Base-by-base conservation (phyloP, 2,113 vertebrate genomes). In the Peromyscus maniculatus region DNA sequence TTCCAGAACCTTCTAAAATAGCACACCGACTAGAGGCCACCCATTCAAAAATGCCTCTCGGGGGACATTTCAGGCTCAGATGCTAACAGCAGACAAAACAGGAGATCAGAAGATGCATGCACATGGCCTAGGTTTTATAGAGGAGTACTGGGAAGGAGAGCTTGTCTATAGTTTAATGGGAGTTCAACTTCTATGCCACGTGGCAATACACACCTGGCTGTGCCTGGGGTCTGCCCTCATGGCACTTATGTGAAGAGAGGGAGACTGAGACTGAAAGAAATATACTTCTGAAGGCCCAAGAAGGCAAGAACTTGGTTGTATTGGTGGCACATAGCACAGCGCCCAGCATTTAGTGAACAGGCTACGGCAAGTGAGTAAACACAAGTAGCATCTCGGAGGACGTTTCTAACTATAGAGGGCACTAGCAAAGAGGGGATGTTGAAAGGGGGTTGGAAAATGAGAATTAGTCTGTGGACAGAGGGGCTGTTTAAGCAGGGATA, bases 251-350 rank as follows among this genome's bases (percentile, higher is more conserved):
- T 33, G 71, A 39, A 36, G 33, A 82, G 33, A 83, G 24, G 15
- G 24, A 94, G 43, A 24, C 10, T 0, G 43, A 31, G 3, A 43
- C 9, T 59, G 3, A n/a, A 16, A 66, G 19, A n/a, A 39, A 46
- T 16, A 43, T n/a, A 21, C 4, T 2, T 2, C 12, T 46, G 12
- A 10, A 62, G n/a, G 4, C 28, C 39, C 52, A 55, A 22, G 43
- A 88, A 67, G 43, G 46, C n/a, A 71, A n/a, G 12, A 7, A 16
- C 46, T 72, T 71, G 31, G 62, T 3, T n/a, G 7, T 13, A 17
- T 0, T 3, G 3, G 46, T 31, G 55, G 36, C 39, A 7, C 22
- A 28, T 15, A 11, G 46, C 12, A 7, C 4, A 0, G 4, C 0
- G 12, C 33, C 83, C 84, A 52, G 17, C 22, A 26, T 13, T 1